Percentiles rank a stretch among this genome's conserved stretches.
These are phyloP conservation scores for Podarcis raffonei DNA, from an alignment of 2,113 vertebrate species.

Conservation along the genomic window DNA sequence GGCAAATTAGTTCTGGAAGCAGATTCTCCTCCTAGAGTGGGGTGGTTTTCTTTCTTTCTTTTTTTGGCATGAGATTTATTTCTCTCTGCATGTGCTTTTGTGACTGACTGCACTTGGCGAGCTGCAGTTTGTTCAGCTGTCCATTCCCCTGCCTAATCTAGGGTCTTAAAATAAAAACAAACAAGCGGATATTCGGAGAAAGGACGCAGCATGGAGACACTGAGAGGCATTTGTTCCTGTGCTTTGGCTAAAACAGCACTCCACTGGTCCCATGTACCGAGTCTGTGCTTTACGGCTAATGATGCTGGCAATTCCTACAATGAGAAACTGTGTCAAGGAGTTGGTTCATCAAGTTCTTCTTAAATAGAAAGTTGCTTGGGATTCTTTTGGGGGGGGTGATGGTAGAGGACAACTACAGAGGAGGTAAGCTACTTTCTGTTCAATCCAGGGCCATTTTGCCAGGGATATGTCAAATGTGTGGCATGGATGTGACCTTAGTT, in stretches of 20 bases:
- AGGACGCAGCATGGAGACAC: constrained; percentile 22
- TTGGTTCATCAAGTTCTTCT: not conserved
- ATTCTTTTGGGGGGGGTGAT: too few relatives aligned
- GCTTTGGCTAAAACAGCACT: constrained; percentile 21
- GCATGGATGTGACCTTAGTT: not conserved
- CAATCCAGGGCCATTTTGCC: not conserved
- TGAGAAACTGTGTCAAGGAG: constrained; percentile 13
- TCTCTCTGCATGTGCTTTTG: constrained; percentile 44
- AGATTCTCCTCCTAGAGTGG: constrained; percentile 13
- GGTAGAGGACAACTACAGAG: fast-evolving
- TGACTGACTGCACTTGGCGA: constrained; percentile 52
- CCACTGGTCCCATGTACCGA: not conserved
- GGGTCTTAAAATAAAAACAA: constrained; percentile 72
- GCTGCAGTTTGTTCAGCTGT: constrained; percentile 72
- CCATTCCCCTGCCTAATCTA: constrained; percentile 64
- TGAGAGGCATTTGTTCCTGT: constrained; percentile 29
- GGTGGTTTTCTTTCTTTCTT: not conserved
- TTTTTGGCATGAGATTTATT: constrained; percentile 32
- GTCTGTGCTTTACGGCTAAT: not conserved
- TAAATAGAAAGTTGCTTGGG: not conserved
- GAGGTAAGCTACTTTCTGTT: not conserved
- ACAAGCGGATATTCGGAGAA: constrained; percentile 49
- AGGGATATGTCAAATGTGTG: not conserved
- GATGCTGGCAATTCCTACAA: not conserved
- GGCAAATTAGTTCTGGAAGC: constrained; percentile 43